Percentiles rank a stretch among this genome's conserved stretches.
phyloP scores from a whole-genome alignment of 2,113 vertebrate genomes.

The Sardina pilchardus region DNA sequence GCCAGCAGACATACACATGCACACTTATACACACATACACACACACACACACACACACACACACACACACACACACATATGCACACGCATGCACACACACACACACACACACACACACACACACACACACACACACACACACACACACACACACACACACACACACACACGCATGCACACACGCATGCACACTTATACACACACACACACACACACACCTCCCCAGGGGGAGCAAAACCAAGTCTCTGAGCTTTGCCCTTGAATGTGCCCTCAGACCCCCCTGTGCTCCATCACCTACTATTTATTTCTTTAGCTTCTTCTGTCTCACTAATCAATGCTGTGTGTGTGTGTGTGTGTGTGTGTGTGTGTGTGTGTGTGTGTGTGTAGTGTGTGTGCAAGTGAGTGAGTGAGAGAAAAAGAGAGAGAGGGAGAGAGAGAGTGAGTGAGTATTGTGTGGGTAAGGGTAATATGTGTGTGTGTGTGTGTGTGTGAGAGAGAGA shows the following conservation, averaged over 20 bases:
- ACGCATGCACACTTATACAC: not conserved
- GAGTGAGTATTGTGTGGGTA: too few species aligned
- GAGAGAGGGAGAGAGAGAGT: too few species aligned
- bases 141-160: not conserved
- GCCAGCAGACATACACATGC: not conserved
- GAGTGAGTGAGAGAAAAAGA: too few species aligned
- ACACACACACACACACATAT: too few species aligned
- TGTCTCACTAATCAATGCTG: not conserved
- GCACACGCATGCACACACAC: not conserved
- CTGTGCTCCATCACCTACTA: not conserved
- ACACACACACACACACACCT: not conserved
- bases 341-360: not conserved
- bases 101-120: not conserved
- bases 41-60: not conserved
- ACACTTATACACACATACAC: not conserved
- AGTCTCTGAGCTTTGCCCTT: not conserved
- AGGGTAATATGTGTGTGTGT: not conserved
- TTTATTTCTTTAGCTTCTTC: not conserved
- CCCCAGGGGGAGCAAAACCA: not conserved
- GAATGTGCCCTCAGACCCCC: conserved; percentile 13
- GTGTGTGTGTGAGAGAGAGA: not conserved
- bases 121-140: not conserved
- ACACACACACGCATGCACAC: not conserved
- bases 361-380: not conserved
- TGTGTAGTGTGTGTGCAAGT: not conserved